phyloP scores from a whole-genome alignment of 1,140 invertebrate species.

The Sitobion miscanthi region DNA sequence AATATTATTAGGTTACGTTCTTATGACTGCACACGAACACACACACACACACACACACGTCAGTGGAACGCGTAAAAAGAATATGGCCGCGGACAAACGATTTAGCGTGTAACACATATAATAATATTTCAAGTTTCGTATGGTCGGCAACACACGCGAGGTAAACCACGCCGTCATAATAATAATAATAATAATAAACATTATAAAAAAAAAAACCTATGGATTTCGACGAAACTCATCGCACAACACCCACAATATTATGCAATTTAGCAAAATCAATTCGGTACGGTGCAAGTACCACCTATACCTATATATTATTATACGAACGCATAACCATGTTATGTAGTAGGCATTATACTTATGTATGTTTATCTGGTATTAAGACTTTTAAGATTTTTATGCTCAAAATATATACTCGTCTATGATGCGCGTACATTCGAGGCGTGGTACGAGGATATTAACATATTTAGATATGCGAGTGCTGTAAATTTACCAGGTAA shows the following conservation, averaged over 20 bases:
- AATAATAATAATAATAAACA: background rate
- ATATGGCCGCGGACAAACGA: background rate
- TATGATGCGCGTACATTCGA: no score
- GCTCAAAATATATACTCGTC: no score
- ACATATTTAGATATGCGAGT: no score
- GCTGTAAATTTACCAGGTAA: no score
- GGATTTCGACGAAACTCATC: background rate
- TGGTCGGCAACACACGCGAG: background rate
- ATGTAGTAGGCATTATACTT: no score
- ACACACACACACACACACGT: background rate
- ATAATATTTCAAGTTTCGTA: constrained; percentile 16
- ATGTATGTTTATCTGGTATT: no score
- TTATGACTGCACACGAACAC: background rate
- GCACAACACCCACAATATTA: background rate
- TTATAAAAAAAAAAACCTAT: background rate
- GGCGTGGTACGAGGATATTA: no score
- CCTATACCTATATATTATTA: background rate
- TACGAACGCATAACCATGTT: background rate
- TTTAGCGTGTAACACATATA: constrained; percentile 8
- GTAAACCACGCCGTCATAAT: background rate
- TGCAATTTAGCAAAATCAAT: background rate
- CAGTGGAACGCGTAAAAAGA: background rate
- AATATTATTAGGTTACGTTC: constrained; percentile 41
- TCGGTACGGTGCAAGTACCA: background rate
- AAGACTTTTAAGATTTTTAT: no score